Conservation (phyloP, 2,888 invertebrate species). For the Aporophyla nigra region DNA sequence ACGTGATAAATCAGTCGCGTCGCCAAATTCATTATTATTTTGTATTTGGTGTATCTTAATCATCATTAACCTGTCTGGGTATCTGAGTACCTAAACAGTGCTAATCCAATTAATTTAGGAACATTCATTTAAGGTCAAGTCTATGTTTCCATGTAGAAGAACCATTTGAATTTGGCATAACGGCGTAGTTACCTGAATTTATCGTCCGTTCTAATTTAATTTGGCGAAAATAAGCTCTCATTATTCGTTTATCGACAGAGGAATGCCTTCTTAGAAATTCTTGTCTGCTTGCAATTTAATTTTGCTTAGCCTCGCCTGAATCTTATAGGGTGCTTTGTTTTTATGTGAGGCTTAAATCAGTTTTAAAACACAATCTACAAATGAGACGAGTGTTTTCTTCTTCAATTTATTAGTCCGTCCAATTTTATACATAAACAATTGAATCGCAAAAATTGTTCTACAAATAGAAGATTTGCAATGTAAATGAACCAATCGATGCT, state of each 20-base stretch:
- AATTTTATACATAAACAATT: conserved; percentile 10
- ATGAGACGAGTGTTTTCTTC: conserved; percentile 12
- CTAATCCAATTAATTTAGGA: conserved; percentile 36
- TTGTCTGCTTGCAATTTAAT: conserved; percentile 66
- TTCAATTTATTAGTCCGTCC: background rate
- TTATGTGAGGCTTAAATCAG: conserved; percentile 42
- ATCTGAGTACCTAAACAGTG: conserved; percentile 4
- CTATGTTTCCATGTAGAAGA: conserved; percentile 54
- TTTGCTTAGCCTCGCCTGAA: conserved; percentile 58
- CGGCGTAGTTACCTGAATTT: conserved; percentile 61
- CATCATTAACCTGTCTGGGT: conserved; percentile 26
- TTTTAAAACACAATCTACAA: conserved; percentile 33
- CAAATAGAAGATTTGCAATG: conserved; percentile 46
- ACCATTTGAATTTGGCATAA: conserved; percentile 64
- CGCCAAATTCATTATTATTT: background rate
- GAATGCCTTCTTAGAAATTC: conserved; percentile 65
- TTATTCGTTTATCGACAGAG: conserved; percentile 66
- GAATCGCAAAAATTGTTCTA: conserved; percentile 36
- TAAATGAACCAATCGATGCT: conserved; percentile 37
- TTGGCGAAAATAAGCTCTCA: conserved; percentile 67
- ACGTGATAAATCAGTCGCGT: conserved; percentile 21
- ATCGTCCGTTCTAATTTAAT: conserved; percentile 64
- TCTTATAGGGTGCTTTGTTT: conserved; percentile 58
- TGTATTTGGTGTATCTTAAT: conserved; percentile 24
- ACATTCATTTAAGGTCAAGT: conserved; percentile 44